These are phyloP conservation scores for Orthonevra nobilis DNA, from an alignment of 2,888 invertebrate genomes.

Conservation along the genomic window DNA sequence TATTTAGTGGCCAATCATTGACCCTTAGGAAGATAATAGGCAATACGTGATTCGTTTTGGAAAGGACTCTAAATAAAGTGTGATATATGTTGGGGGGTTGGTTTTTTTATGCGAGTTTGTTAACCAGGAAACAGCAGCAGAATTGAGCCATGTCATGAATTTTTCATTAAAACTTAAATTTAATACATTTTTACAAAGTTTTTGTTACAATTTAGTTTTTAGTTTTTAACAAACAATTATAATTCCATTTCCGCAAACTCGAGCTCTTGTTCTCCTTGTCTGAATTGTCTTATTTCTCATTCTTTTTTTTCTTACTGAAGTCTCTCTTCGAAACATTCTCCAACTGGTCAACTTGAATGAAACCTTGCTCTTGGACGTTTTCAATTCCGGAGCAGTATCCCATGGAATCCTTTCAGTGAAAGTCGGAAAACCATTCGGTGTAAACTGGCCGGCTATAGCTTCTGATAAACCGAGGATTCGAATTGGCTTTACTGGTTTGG, in stretches of 20 bases:
- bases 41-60: too few species aligned
- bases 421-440: constrained; percentile 19
- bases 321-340: neutral
- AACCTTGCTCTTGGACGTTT: neutral
- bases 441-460: constrained; percentile 48
- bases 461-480: constrained; percentile 45
- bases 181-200: neutral
- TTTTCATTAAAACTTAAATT: neutral
- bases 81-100: too few species aligned
- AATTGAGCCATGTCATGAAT: too few species aligned
- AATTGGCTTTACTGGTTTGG: constrained; percentile 2
- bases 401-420: constrained; percentile 24
- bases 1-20: too few species aligned
- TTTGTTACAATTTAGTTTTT: neutral
- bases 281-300: neutral
- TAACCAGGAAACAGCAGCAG: too few species aligned
- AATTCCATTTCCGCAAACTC: constrained; percentile 16
- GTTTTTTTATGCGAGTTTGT: too few species aligned
- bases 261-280: neutral
- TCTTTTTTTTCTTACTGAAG: neutral
- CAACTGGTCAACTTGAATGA: neutral
- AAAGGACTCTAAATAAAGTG: too few species aligned
- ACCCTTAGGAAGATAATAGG: too few species aligned
- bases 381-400: neutral
- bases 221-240: too few species aligned